phyloP scores from a whole-genome alignment of 2,888 invertebrate genomes.

The Temnothorax rugatulus region DNA sequence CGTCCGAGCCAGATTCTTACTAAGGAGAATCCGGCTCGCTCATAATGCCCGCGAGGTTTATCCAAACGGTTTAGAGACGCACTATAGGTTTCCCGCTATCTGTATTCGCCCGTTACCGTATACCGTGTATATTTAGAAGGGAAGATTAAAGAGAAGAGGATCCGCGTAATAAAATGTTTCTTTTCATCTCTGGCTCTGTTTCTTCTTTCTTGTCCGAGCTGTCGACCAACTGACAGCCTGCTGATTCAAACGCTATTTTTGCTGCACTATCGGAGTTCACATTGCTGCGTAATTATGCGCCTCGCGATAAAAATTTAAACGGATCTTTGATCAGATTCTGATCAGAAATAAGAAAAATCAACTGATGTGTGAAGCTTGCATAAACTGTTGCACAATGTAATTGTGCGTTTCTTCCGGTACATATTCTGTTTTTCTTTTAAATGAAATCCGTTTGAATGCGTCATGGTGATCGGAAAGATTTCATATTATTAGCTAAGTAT shows the following conservation, averaged over 20 bases:
- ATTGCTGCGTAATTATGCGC: slow-evolving; percentile 57
- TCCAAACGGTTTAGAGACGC: slow-evolving; percentile 10
- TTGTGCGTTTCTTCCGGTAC: background rate
- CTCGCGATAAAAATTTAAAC: slow-evolving; percentile 46
- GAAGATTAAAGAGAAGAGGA: slow-evolving; percentile 12
- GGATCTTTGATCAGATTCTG: slow-evolving; percentile 42
- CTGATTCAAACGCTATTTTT: slow-evolving; percentile 57
- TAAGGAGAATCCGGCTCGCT: background rate
- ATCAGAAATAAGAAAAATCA: slow-evolving; percentile 34
- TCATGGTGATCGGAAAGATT: slow-evolving; percentile 8
- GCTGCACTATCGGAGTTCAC: slow-evolving; percentile 48
- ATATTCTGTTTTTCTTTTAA: background rate
- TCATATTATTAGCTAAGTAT: slow-evolving; percentile 39
- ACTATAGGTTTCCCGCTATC: slow-evolving; percentile 5
- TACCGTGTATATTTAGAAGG: slow-evolving; percentile 36
- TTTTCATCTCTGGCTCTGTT: slow-evolving; percentile 24
- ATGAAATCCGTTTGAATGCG: slow-evolving; percentile 17
- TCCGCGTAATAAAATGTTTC: slow-evolving; percentile 32
- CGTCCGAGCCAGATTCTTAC: background rate
- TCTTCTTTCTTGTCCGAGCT: slow-evolving; percentile 17
- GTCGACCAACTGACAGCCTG: slow-evolving; percentile 41
- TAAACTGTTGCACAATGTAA: slow-evolving; percentile 1
- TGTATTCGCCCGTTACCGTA: slow-evolving; percentile 9
- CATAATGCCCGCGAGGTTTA: background rate
- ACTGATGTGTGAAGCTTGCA: background rate